These are phyloP conservation scores for Agrochola lychnidis DNA, from an alignment of 2,888 invertebrate genomes.

Conservation along the genomic window DNA sequence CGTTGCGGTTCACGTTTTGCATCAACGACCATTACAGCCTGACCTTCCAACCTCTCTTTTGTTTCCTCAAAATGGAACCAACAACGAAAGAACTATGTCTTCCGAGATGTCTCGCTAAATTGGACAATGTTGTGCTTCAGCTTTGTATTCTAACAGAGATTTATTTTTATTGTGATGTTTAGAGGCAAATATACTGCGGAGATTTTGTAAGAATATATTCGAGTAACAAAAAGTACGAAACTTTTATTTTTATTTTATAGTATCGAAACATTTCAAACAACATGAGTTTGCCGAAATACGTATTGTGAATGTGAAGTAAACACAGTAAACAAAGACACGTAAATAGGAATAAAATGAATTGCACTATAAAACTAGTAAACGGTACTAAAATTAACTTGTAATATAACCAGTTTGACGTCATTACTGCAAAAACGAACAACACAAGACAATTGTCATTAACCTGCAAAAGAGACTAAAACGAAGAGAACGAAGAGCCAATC, in stretches of 20 bases:
- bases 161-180: conserved; percentile 64
- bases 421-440: conserved; percentile 21
- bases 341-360: background rate
- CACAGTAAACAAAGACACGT: background rate
- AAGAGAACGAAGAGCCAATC: background rate
- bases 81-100: conserved; percentile 36
- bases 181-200: conserved; percentile 48
- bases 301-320: background rate
- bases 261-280: background rate
- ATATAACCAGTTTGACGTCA: conserved; percentile 22
- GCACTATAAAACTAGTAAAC: background rate
- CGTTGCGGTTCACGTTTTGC: conserved; percentile 79
- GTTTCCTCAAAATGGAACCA: conserved; percentile 37
- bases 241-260: background rate
- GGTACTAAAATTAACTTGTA: conserved; percentile 11
- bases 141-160: conserved; percentile 62
- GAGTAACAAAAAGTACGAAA: conserved; percentile 12
- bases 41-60: conserved; percentile 55
- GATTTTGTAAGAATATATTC: conserved; percentile 48
- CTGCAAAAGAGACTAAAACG: conserved; percentile 13
- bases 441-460: conserved; percentile 22
- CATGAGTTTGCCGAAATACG: background rate
- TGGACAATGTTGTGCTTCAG: conserved; percentile 59
- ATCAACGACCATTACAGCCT: conserved; percentile 59
- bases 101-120: conserved; percentile 53